Evolutionary conservation across 1,140 invertebrate genomes (phyloP), one percentile per base, ranked within the genome.

Genomic region (Choristoneura fumiferana): DNA sequence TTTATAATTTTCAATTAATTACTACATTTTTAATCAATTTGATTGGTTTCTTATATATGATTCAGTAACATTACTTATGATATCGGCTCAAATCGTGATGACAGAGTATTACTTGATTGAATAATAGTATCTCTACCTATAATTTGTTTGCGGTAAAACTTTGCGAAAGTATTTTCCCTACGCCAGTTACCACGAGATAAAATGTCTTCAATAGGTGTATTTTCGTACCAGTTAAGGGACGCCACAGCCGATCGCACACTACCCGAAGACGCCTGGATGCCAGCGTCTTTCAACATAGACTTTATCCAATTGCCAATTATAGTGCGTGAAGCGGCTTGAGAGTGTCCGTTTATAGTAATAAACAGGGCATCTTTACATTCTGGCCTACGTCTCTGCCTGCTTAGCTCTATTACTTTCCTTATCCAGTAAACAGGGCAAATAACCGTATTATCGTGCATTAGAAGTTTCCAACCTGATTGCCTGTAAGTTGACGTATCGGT

Each of bases 391-490:
- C 36, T 43, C 39, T 40, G 2, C 54, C 34, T 18, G 60, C n/a
- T n/a, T n/a, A n/a, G n/a, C n/a, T n/a, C n/a, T n/a, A n/a, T n/a
- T n/a, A n/a, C n/a, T n/a, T n/a, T n/a, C n/a, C n/a, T n/a, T n/a
- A n/a, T 5, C 58, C 58, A 58, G 29, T 39, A 57, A 13, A 67
- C 43, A 29, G 60, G 60, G 53, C 58, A 63, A n/a, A 67, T 53
- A 22, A 29, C 58, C 33, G 45, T 35, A 57, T 55, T n/a, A 6
- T 14, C n/a, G 29, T 62, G 54, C 13, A 35, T 14, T 43, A 38
- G 8, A 34, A 66, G 14, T 38, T 61, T 62, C 63, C 63, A 62
- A 1, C 45, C 59, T 17, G 63, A 62, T 45, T 66, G 56, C 18
- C 49, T 43, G 4, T 61, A 14, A 0, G 45, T 18, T 13, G 33